Evolutionary conservation across 2,113 vertebrate genomes (phyloP), one percentile per base, ranked within the genome.

Genomic region (Plotosus lineatus): DNA sequence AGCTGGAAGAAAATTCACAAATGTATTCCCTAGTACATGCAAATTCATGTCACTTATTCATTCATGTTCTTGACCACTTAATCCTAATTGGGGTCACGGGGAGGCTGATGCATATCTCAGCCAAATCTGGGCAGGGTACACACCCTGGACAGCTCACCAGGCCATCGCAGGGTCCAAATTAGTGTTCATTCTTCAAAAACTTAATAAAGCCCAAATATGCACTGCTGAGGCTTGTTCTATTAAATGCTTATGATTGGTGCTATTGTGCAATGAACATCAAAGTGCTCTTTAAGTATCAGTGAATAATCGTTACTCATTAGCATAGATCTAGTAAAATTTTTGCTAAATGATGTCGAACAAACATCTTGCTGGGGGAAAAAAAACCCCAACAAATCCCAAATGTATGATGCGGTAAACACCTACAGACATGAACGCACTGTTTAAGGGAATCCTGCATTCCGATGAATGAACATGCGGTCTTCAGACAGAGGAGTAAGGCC

Each of bases 401-500:
- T 36, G 44, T 48, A 72, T 80, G 48, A 84, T 87, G 74, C 73
- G 56, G 65, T 83, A 84, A 86, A 84, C 85, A 84, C 63, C 83
- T 79, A 84, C 71, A 66, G 50, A 82, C 84, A 88, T 76, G 63
- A 76, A 78, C 78, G 76, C 79, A 85, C 74, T 79, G 71, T 75
- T 53, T 66, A 48, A 44, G 71, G 66, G 53, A 44, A 48, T 63
- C 28, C 26, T 61, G 53, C 75, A 4, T 51, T 10, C 82, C 68
- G 65, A 83, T 77, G 65, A 82, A 85, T 79, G 58, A 72, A 82
- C 74, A 81, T 53, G 50, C 10, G 42, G 23, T 56, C 40, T 44
- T 86, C 80, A 85, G 73, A 87, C 82, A 84, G 80, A 83, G n/a
- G 69, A 26, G 48, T 60, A 74, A 40, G 28, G 75, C 65, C 14